Evolutionary conservation across 2,113 vertebrate genomes (phyloP).

Genomic region (Melanerpes aurifrons): DNA sequence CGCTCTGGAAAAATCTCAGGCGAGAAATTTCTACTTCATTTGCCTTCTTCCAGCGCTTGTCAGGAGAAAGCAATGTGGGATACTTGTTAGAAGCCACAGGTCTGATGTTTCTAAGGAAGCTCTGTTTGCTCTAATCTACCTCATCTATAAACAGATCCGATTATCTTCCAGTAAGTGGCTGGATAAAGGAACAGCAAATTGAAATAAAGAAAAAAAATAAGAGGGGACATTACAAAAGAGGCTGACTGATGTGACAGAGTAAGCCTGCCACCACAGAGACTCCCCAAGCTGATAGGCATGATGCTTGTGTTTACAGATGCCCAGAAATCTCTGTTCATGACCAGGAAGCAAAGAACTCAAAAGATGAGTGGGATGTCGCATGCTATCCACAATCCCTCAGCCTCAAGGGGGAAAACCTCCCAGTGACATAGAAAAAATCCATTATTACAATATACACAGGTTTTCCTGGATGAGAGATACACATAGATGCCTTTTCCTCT

Average conservation of each 20-base stretch:
- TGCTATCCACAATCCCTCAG: background rate
- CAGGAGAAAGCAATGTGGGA: background rate
- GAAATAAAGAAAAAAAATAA: background rate
- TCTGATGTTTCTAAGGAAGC: background rate
- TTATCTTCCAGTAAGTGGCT: background rate
- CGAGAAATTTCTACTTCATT: background rate
- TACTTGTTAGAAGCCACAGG: background rate
- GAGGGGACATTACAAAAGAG: background rate
- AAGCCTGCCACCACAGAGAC: background rate
- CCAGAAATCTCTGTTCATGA: background rate
- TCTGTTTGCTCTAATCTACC: background rate
- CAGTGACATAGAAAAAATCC: background rate
- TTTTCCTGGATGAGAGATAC: background rate
- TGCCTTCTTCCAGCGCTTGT: background rate
- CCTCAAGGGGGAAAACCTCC: background rate
- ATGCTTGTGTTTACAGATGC: background rate
- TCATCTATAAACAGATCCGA: background rate
- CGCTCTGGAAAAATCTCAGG: background rate
- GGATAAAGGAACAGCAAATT: background rate
- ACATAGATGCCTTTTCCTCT: background rate
- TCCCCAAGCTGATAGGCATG: background rate
- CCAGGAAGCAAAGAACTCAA: background rate
- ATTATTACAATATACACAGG: background rate
- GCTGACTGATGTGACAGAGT: background rate
- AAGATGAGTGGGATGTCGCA: fast-evolving